Base-by-base conservation (phyloP, 2,113 vertebrate species). In the Leptobrachium leishanense region DNA sequence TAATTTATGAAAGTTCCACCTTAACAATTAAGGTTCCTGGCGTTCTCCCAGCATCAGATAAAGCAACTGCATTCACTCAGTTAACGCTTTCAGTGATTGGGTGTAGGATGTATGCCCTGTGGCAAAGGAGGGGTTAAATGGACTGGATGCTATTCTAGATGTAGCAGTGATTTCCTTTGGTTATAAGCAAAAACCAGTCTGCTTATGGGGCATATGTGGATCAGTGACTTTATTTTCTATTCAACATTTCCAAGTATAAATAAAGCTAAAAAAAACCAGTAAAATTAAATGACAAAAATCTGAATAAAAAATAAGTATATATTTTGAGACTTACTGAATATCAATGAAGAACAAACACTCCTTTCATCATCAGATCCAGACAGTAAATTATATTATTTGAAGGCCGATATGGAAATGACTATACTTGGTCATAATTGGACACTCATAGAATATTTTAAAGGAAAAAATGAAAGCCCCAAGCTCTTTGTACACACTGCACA, bases 161-260 rank as follows among this genome's bases (percentile, higher is more conserved):
- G 67, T 77, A 68, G 68, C 75, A 71, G 76, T 63, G 54, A 43
- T 69, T 77, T 91, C 90, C 92, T 94, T 93, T 94, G 92, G 92
- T 93, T 90, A 86, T 89, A 92, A 93, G 92, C 90, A 92, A 88
- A 85, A 92, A 91, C 77, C 7, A 31, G 82, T 70, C 82, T 88
- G 90, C 87, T 82, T 79, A 87, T 85, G 83, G 85, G 85, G 82
- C 85, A 83, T 82, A 91, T 59, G 55, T 59, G 73, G 85, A 86
- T 69, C 67, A 70, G n/a, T 77, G n/a, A 77, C 54, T 68, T 5
- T 46, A 70, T 64, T 64, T 39, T 64, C 62, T 64, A 50, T 50
- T 13, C 20, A 64, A 12, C 3, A 15, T 13, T 59, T 1, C 55
- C 55, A 11, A 12, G 55, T 46, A 40, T 57, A 64, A 65, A 65